A percentile compares a stretch with the other conserved stretches of the same genome.
phyloP scores from a whole-genome alignment of 2,888 invertebrate species.

The Operophtera brumata region DNA sequence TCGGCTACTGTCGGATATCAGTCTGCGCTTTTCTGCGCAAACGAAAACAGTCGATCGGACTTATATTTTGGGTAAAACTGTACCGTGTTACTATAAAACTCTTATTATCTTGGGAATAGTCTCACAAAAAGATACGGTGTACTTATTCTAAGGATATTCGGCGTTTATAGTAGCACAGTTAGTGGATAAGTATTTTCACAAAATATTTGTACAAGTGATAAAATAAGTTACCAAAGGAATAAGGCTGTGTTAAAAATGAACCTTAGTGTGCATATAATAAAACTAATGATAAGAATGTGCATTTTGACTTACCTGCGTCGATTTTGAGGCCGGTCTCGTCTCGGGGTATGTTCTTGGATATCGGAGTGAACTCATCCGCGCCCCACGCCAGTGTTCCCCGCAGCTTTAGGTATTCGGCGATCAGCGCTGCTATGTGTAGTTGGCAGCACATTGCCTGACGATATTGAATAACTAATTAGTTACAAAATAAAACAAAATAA shows the following conservation, averaged over 20 bases:
- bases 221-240: conserved; percentile 34
- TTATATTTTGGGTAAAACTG: no score
- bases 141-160: no score
- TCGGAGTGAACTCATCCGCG: conserved; percentile 90
- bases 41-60: no score
- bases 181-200: no score
- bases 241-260: conserved; percentile 54
- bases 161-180: no score
- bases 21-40: no score
- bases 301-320: conserved; percentile 83
- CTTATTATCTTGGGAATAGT: no score
- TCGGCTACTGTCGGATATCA: no score
- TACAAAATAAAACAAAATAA: no score
- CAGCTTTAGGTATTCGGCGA: conserved; percentile 94
- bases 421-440: conserved; percentile 96
- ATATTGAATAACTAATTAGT: conserved; percentile 1
- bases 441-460: conserved; percentile 94
- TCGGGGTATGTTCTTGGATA: conserved; percentile 92
- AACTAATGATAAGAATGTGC: conserved; percentile 35
- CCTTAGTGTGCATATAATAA: conserved; percentile 40
- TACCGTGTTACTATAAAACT: no score
- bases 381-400: conserved; percentile 89
- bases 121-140: no score
- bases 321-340: conserved; percentile 93
- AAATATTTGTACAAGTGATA: no score